phyloP scores from a whole-genome alignment of 2,797 vertebrate species.

The Steatocranus sp. region DNA sequence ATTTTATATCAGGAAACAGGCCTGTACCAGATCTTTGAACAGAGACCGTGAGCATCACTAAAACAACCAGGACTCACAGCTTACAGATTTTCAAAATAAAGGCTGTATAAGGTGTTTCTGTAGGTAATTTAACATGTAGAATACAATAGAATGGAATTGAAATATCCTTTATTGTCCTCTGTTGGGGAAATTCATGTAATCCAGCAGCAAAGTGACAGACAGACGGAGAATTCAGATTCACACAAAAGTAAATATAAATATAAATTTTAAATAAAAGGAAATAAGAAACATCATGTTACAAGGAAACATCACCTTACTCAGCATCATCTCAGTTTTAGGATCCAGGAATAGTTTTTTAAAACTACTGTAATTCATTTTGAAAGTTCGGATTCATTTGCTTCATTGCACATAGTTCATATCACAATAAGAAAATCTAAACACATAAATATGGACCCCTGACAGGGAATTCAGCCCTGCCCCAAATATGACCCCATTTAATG shows the following conservation, averaged over 20 bases:
- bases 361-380: background rate
- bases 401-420: background rate
- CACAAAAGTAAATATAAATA: background rate
- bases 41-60: background rate
- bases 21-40: background rate
- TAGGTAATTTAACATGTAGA: background rate
- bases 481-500: slow-evolving; percentile 9
- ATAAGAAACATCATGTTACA: background rate
- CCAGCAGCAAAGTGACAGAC: background rate
- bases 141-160: background rate
- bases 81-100: background rate
- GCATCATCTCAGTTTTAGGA: background rate
- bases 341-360: background rate
- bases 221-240: background rate
- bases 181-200: background rate
- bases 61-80: background rate
- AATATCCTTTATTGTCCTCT: background rate
- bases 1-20: background rate
- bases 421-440: background rate
- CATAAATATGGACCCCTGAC: background rate
- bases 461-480: background rate
- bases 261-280: background rate
- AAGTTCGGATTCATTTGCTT: background rate
- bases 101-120: background rate
- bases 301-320: background rate